Percentiles rank a stretch among this genome's conserved stretches.
Conservation (phyloP, 2,888 invertebrate genomes). For the Margaritifera margaritifera region DNA sequence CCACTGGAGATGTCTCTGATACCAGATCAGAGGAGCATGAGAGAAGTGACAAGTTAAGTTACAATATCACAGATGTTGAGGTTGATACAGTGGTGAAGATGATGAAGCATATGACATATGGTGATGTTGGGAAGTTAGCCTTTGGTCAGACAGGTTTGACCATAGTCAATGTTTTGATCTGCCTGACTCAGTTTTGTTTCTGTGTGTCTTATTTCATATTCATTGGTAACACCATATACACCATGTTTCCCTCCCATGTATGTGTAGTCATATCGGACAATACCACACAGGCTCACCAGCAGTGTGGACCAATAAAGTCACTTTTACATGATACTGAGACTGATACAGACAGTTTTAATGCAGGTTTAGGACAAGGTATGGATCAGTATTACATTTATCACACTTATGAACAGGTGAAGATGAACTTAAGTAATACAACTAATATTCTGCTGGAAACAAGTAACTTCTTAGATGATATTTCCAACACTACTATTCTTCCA, state of each 20-base stretch:
- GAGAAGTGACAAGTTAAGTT: conserved; percentile 3
- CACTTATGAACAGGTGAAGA: too few species aligned
- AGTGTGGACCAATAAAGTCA: background rate
- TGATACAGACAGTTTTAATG: background rate
- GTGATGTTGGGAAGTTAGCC: conserved; percentile 65
- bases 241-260: conserved; percentile 56
- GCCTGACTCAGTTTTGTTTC: conserved; percentile 69
- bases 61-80: conserved; percentile 24
- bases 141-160: conserved; percentile 59
- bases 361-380: too few species aligned
- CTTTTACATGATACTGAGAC: background rate
- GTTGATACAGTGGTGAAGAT: conserved; percentile 39
- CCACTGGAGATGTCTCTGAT: background rate
- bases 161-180: conserved; percentile 62
- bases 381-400: too few species aligned
- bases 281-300: conserved; percentile 4
- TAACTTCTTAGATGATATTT: background rate
- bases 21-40: conserved; percentile 8
- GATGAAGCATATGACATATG: conserved; percentile 55
- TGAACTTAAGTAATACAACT: too few species aligned
- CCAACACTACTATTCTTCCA: background rate
- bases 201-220: conserved; percentile 69
- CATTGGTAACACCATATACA: conserved; percentile 65
- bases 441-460: too few species aligned
- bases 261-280: conserved; percentile 26